Percentiles rank a stretch among this genome's conserved stretches.
Evolutionary conservation across 2,113 vertebrate species (phyloP).

Genomic region (Seriola quinqueradiata): DNA sequence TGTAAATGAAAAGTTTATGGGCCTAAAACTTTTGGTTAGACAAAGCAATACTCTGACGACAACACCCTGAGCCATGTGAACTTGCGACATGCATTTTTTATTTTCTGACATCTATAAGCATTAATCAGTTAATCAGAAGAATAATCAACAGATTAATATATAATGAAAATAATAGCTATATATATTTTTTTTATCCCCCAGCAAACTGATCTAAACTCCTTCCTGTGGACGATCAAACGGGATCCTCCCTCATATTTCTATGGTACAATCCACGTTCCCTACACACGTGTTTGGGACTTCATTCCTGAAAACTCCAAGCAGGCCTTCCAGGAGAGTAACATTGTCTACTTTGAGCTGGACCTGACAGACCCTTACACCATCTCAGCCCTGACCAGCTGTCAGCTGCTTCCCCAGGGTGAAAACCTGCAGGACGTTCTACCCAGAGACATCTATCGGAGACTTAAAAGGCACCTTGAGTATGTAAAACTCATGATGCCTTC

Average conservation of each 20-base stretch:
- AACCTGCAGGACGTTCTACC: conserved; percentile 91
- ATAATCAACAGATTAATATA: background rate
- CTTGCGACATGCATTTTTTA: background rate
- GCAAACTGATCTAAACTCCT: conserved; percentile 92
- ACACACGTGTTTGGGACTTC: conserved; percentile 92
- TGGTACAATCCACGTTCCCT: conserved; percentile 91
- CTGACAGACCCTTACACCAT: conserved; percentile 90
- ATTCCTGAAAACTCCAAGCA: conserved; percentile 91
- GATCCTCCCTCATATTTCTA: conserved; percentile 92
- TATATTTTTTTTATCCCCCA: conserved; percentile 43
- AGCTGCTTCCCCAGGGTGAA: conserved; percentile 89
- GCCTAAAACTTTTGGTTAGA: background rate
- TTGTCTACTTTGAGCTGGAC: conserved; percentile 92
- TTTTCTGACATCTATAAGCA: background rate
- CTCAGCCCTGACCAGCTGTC: conserved; percentile 89
- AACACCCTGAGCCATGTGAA: background rate
- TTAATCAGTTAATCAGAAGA: background rate
- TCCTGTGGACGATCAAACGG: conserved; percentile 93
- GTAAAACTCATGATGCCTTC: conserved; percentile 93
- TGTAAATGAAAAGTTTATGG: background rate
- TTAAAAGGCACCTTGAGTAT: conserved; percentile 91
- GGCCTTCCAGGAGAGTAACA: conserved; percentile 91
- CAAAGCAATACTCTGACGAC: background rate
- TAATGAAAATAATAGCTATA: background rate
- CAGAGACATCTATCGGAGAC: conserved; percentile 86